Percentiles rank a stretch among this genome's conserved stretches.
These are phyloP conservation scores for Tenualosa ilisha DNA, from an alignment of 2,797 vertebrate species.

Conservation along the genomic window DNA sequence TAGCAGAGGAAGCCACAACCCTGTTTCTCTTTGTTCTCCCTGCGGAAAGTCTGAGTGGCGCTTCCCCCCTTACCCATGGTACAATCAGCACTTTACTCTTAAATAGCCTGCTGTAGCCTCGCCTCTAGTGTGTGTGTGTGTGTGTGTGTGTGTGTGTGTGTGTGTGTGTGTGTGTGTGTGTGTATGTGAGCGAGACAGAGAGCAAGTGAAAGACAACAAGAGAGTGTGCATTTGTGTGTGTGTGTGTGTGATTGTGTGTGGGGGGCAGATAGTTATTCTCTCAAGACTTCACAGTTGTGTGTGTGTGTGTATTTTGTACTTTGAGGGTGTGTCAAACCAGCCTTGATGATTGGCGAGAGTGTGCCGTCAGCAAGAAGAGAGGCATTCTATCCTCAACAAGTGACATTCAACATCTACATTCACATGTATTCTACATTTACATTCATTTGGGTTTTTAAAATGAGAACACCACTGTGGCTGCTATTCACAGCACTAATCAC, in stretches of 20 bases:
- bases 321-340: neutral
- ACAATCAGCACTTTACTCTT: constrained; percentile 13
- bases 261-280: neutral
- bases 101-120: neutral
- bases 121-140: neutral
- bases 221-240: neutral
- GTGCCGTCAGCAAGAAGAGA: no score
- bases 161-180: neutral
- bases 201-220: neutral
- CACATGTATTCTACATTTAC: no score
- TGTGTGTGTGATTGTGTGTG: neutral
- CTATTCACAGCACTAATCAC: no score
- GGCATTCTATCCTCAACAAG: no score
- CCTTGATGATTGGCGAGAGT: no score
- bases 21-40: constrained; percentile 70
- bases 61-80: constrained; percentile 20
- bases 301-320: neutral
- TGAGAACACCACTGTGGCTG: no score
- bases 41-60: constrained; percentile 49
- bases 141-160: constrained; percentile 7
- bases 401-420: no score
- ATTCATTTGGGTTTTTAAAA: no score
- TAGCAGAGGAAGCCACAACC: constrained; percentile 81
- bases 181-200: neutral
- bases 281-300: no score